Evolutionary conservation across 2,797 vertebrate species (phyloP).

Genomic region (Sternotherus odoratus): DNA sequence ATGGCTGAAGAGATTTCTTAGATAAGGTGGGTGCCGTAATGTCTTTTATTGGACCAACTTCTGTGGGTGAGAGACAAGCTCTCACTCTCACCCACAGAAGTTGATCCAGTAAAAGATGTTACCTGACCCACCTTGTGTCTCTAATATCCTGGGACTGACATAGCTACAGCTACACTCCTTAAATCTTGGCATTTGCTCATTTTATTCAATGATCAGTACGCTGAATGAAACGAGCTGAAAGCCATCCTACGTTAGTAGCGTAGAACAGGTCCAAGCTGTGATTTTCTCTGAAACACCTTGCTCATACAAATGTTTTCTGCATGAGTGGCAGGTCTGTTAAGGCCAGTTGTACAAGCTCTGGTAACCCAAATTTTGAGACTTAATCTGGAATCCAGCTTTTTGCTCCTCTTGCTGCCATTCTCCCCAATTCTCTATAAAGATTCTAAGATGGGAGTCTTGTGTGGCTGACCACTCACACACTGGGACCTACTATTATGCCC

Average conservation of each 20-base stretch:
- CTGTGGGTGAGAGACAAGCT: not conserved
- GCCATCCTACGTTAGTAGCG: constrained; percentile 32
- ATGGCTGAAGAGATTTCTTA: constrained; percentile 26
- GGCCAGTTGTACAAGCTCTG: not conserved
- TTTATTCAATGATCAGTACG: constrained; percentile 10
- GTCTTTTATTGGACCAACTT: too few relatives aligned
- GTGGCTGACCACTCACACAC: not conserved
- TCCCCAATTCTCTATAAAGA: not conserved
- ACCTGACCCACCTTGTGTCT: not conserved
- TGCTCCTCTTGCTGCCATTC: not conserved
- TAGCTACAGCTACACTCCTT: not conserved
- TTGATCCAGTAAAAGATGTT: not conserved
- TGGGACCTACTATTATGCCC: not conserved
- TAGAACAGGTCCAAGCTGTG: constrained; percentile 50
- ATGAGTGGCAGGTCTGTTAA: constrained; percentile 11
- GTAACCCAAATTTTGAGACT: not conserved
- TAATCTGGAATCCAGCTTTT: not conserved
- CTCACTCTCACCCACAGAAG: not conserved
- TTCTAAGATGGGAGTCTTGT: not conserved
- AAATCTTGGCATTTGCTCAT: constrained; percentile 17
- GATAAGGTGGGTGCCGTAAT: not conserved
- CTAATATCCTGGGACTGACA: not conserved
- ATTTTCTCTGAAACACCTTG: constrained; percentile 61
- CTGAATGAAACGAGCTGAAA: constrained; percentile 35
- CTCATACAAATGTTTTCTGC: constrained; percentile 12